A percentile compares a stretch with the other conserved stretches of the same genome.
These are phyloP conservation scores for Rhagium mordax DNA, from an alignment of 2,888 invertebrate genomes.

Conservation along the genomic window DNA sequence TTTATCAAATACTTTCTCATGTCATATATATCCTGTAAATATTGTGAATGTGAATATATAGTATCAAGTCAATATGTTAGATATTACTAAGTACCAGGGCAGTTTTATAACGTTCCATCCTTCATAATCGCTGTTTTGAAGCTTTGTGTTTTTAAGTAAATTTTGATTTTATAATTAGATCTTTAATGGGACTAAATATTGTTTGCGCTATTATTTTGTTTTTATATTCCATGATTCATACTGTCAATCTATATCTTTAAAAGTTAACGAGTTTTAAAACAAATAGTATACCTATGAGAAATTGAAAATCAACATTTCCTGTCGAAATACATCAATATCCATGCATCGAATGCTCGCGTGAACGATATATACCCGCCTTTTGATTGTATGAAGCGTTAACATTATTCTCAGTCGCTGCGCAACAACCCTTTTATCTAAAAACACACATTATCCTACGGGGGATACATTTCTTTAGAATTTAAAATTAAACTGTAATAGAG, in stretches of 20 bases:
- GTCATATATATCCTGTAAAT: slow-evolving; percentile 16
- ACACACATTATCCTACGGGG: slow-evolving; percentile 2
- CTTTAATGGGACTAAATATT: too few relatives aligned
- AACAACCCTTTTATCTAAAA: background rate
- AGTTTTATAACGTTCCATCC: background rate
- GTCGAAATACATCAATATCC: background rate
- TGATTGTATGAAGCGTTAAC: background rate
- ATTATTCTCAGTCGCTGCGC: background rate
- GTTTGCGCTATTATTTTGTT: too few relatives aligned
- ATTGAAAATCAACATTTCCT: background rate
- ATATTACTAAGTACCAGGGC: background rate
- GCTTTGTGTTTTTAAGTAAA: too few relatives aligned
- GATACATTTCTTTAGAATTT: slow-evolving; percentile 31
- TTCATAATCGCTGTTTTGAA: too few relatives aligned
- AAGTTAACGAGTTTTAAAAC: background rate
- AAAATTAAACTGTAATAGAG: slow-evolving; percentile 42
- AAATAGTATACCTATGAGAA: background rate
- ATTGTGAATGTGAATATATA: slow-evolving; percentile 16
- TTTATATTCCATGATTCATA: too few relatives aligned
- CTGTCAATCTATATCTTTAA: too few relatives aligned
- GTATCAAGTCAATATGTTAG: background rate
- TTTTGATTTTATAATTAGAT: too few relatives aligned
- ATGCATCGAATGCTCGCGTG: background rate
- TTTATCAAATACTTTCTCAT: slow-evolving; percentile 17
- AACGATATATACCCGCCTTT: background rate